Evolutionary conservation across 2,797 vertebrate species (phyloP), one percentile per base, ranked within the genome.

Genomic region (Neomorphus geoffroyi): DNA sequence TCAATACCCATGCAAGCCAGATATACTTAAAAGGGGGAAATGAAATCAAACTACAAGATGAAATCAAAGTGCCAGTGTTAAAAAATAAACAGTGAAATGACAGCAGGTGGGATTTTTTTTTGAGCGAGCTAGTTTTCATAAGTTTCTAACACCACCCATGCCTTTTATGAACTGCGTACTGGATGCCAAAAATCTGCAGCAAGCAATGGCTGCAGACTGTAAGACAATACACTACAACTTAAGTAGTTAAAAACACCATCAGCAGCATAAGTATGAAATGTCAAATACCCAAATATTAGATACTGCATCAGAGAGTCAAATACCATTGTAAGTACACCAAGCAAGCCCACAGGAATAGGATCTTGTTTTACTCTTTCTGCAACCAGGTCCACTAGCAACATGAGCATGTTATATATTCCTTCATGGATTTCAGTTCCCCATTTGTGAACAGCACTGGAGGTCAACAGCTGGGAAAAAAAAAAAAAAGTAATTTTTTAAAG

Each of bases 401-500:
- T 99, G 78, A 99, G 97, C 99, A 99, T 99, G 98, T 99, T 99
- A 98, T 99, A 99, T 98, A 99, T 99, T 56, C 99, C 99, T 97
- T 99, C 99, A 10, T 99, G 99, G 96, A 99, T 99, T 98, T 99
- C 99, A 3, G 99, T 99, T 73, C 99, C 99, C 99, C 99, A 99
- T 93, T 99, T 99, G 97, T 99, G 99, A 88, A 99, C 99, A 32
- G 99, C 99, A 93, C 98, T 99, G 79, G 99, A 99, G 53, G 99
- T 99, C 97, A 99, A 97, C 94, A 99, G 95, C 99, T 99, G 11
- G 11, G 18, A 37, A 91, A 67, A 37, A 32, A 30, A 54, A 84
- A 37, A 91, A 67, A 37, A 60, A 82, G 65, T 93, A 17, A 14
- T 18, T 71, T 56, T 43, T 33, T 4, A 60, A 83, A 67, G 93